Percentiles rank a stretch among this genome's conserved stretches.
These are phyloP conservation scores for Pteropus alecto DNA, from an alignment of 2,113 vertebrate genomes.

Conservation along the genomic window DNA sequence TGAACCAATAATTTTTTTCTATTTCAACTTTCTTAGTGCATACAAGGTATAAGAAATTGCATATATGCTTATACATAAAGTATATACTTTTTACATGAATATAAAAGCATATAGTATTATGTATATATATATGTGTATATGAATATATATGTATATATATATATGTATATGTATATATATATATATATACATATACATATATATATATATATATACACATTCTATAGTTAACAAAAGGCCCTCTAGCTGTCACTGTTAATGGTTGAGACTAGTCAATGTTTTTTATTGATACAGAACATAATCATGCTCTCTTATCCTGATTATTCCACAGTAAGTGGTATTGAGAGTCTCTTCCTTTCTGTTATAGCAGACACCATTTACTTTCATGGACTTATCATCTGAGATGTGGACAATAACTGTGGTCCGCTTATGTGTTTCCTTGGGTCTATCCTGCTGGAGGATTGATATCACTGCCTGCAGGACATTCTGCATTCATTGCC, in stretches of 20 bases:
- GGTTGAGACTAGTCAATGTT: too few species aligned
- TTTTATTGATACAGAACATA: too few species aligned
- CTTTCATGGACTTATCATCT: neutral
- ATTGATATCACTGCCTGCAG: neutral
- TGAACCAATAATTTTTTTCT: neutral
- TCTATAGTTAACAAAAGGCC: neutral
- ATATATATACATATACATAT: neutral
- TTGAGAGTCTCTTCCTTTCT: neutral
- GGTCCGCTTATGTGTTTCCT: neutral
- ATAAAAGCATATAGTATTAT: neutral
- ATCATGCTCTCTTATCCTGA: neutral
- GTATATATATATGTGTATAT: neutral
- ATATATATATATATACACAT: too few species aligned
- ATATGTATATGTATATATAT: neutral
- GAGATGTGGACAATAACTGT: neutral
- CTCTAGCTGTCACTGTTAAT: neutral
- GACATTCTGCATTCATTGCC: rapidly evolving
- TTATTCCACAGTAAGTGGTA: neutral
- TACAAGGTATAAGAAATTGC: neutral
- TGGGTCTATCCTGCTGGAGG: neutral
- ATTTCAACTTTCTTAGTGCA: neutral
- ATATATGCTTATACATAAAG: neutral
- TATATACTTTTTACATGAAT: neutral
- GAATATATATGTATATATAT: neutral
- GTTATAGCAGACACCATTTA: neutral